Percentiles rank a stretch among this genome's conserved stretches.
Evolutionary conservation across 2,888 invertebrate species (phyloP).

Genomic region (Pammene aurita): DNA sequence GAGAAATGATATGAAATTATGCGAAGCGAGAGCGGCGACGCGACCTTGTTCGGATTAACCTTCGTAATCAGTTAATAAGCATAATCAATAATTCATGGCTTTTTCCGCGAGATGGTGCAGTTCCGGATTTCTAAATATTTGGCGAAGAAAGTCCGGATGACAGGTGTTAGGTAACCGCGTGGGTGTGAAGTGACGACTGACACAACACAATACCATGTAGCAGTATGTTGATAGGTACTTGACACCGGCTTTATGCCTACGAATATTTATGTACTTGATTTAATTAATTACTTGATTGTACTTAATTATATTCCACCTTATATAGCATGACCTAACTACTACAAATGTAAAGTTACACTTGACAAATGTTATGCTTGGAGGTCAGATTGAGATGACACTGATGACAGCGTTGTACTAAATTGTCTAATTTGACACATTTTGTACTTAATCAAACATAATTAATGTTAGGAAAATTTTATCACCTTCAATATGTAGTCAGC

Average conservation of each 20-base stretch:
- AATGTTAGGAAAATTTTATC: too few relatives aligned
- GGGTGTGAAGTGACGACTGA: slow-evolving; percentile 23
- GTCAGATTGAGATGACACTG: too few relatives aligned
- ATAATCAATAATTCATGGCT: slow-evolving; percentile 30
- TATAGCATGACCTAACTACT: too few relatives aligned
- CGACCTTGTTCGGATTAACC: slow-evolving; percentile 28
- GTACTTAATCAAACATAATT: too few relatives aligned
- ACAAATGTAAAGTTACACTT: too few relatives aligned
- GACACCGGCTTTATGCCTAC: neutral
- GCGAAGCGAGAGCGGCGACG: slow-evolving; percentile 5
- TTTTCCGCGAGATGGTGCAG: slow-evolving; percentile 24
- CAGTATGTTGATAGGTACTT: neutral
- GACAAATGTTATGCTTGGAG: too few relatives aligned
- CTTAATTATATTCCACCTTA: too few relatives aligned
- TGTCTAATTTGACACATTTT: too few relatives aligned
- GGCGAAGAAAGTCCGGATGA: slow-evolving; percentile 36
- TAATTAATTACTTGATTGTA: neutral
- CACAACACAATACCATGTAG: slow-evolving; percentile 11
- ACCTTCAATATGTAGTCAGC: too few relatives aligned
- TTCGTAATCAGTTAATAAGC: slow-evolving; percentile 9
- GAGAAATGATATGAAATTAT: slow-evolving; percentile 1
- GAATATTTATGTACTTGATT: neutral
- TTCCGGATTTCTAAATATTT: slow-evolving; percentile 35
- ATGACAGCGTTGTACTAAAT: too few relatives aligned
- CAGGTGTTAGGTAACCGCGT: slow-evolving; percentile 36